phyloP scores from a whole-genome alignment of 92 coral and sea anemone species.

The Phenganax stokvisi region DNA sequence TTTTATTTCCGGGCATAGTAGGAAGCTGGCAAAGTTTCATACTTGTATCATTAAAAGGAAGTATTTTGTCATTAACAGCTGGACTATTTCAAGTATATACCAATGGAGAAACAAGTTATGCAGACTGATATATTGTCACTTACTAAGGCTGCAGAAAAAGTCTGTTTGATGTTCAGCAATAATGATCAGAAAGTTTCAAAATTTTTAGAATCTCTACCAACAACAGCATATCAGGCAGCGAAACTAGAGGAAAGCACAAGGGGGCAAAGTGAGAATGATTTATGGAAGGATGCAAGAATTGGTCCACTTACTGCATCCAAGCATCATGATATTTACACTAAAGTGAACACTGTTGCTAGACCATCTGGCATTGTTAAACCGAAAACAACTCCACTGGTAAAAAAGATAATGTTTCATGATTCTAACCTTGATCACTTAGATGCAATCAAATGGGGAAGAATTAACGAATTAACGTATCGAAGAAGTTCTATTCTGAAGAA shows the following conservation, averaged over 20 bases:
- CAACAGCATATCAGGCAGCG: background rate
- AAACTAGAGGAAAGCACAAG: background rate
- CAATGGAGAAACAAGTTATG: background rate
- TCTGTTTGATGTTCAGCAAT: background rate
- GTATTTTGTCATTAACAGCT: too few species aligned
- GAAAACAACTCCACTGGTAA: constrained; percentile 40
- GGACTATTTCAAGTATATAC: background rate
- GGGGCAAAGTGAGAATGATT: constrained; percentile 11
- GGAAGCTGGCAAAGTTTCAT: too few species aligned
- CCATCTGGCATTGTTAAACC: constrained; percentile 40
- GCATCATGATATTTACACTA: background rate
- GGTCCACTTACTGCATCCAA: background rate
- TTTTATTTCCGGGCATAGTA: too few species aligned
- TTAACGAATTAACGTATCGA: constrained; percentile 38
- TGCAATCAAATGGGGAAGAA: constrained; percentile 49
- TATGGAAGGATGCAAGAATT: constrained; percentile 8
- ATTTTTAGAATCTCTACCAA: background rate
- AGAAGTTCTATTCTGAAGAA: constrained; percentile 24
- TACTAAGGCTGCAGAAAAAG: background rate
- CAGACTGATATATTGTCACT: background rate
- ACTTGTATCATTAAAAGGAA: too few species aligned
- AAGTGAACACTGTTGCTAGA: constrained; percentile 37
- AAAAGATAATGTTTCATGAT: constrained; percentile 27
- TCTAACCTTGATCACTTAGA: constrained; percentile 35
- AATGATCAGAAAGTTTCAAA: background rate